These are phyloP conservation scores for Argyra leucocephala DNA, from an alignment of 2,888 invertebrate species.

Conservation along the genomic window DNA sequence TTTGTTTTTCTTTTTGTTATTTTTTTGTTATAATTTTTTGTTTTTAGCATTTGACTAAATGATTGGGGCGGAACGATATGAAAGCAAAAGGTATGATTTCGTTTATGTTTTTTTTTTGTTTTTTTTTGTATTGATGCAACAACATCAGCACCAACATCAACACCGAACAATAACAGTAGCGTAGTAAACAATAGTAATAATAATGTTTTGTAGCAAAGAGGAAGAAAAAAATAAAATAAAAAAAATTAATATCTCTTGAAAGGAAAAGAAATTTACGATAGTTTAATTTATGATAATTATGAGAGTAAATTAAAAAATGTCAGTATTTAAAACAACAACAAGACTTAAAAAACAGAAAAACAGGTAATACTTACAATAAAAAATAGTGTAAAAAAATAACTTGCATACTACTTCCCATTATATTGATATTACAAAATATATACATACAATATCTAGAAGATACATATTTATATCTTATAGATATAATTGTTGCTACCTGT, in stretches of 20 bases:
- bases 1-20: background rate
- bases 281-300: background rate
- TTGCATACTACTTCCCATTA: too few species aligned
- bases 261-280: background rate
- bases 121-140: too few species aligned
- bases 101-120: too few species aligned
- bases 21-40: too few species aligned
- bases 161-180: background rate
- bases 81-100: background rate
- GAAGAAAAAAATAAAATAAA: too few species aligned
- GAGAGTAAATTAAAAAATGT: conserved; percentile 2
- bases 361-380: too few species aligned
- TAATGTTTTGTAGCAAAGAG: background rate
- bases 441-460: too few species aligned
- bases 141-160: background rate
- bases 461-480: too few species aligned
- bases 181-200: background rate
- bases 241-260: background rate
- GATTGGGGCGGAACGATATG: background rate
- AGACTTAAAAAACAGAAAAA: too few species aligned
- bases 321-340: background rate
- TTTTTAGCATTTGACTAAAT: background rate
- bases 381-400: too few species aligned
- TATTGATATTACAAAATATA: too few species aligned
- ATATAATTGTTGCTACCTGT: too few species aligned